Evolutionary conservation across 2,113 vertebrate species (phyloP).

Genomic region (Pedionomus torquatus): DNA sequence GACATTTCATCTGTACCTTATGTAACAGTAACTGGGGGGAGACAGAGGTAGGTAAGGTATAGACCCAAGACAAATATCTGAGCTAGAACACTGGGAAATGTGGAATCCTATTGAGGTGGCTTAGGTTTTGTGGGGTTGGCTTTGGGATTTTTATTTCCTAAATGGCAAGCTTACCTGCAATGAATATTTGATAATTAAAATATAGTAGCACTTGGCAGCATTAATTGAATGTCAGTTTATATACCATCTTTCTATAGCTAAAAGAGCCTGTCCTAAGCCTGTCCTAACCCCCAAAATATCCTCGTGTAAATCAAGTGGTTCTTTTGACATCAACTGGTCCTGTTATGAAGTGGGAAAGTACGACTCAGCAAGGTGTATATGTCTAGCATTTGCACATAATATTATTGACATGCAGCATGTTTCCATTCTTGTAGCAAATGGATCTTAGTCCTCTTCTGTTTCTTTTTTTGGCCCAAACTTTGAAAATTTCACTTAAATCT

Average conservation of each 20-base stretch:
- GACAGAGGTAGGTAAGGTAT: neutral
- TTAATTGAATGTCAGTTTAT: neutral
- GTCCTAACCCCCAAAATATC: neutral
- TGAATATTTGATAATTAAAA: neutral
- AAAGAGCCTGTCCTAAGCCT: neutral
- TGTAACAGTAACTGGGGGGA: neutral
- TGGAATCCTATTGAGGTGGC: neutral
- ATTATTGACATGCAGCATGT: neutral
- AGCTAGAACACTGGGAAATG: neutral
- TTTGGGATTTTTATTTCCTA: neutral
- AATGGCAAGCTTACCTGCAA: neutral
- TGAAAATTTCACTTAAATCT: neutral
- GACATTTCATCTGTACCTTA: neutral
- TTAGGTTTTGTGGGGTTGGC: neutral
- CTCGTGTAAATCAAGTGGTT: neutral
- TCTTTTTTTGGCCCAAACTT: neutral
- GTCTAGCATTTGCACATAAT: neutral
- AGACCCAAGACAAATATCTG: neutral
- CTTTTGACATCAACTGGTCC: neutral
- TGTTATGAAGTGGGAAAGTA: neutral
- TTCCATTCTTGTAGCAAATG: neutral
- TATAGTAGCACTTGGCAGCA: neutral
- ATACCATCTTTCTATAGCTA: neutral
- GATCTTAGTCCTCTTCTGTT: neutral
- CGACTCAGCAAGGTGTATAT: neutral